Conservation (phyloP, 2,797 vertebrate species). For the Manis pentadactyla region DNA sequence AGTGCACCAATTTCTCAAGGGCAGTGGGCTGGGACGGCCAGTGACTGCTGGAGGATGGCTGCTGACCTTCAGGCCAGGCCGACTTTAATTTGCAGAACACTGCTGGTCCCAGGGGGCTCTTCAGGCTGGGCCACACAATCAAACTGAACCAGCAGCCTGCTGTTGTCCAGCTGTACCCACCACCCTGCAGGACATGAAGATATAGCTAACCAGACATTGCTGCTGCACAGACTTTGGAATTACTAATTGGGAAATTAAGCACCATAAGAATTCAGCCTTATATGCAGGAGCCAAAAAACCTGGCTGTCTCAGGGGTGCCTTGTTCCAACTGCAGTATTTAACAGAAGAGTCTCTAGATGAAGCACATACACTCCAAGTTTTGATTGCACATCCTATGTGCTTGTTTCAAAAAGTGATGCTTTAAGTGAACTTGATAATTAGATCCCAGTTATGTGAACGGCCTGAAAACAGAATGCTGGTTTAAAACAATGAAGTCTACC, state of each 20-base stretch:
- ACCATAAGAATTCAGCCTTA: slow-evolving; percentile 43
- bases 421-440: slow-evolving; percentile 35
- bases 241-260: slow-evolving; percentile 61
- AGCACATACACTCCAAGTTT: not conserved
- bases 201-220: slow-evolving; percentile 69
- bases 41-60: slow-evolving; percentile 78
- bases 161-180: slow-evolving; percentile 77
- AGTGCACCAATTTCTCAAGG: slow-evolving; percentile 77
- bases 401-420: slow-evolving; percentile 41
- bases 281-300: slow-evolving; percentile 51
- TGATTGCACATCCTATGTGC: not conserved
- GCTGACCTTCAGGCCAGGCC: slow-evolving; percentile 87
- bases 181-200: slow-evolving; percentile 72
- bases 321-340: slow-evolving; percentile 70
- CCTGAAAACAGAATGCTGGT: not conserved
- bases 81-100: slow-evolving; percentile 84
- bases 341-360: slow-evolving; percentile 46
- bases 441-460: slow-evolving; percentile 1
- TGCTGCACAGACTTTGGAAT: slow-evolving; percentile 12
- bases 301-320: not conserved
- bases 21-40: slow-evolving; percentile 74
- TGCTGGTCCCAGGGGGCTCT: slow-evolving; percentile 82
- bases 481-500: not conserved
- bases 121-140: slow-evolving; percentile 83
- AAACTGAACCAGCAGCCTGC: slow-evolving; percentile 72